phyloP scores from a whole-genome alignment of 2,888 invertebrate genomes.

The Drosophila maculinotata region DNA sequence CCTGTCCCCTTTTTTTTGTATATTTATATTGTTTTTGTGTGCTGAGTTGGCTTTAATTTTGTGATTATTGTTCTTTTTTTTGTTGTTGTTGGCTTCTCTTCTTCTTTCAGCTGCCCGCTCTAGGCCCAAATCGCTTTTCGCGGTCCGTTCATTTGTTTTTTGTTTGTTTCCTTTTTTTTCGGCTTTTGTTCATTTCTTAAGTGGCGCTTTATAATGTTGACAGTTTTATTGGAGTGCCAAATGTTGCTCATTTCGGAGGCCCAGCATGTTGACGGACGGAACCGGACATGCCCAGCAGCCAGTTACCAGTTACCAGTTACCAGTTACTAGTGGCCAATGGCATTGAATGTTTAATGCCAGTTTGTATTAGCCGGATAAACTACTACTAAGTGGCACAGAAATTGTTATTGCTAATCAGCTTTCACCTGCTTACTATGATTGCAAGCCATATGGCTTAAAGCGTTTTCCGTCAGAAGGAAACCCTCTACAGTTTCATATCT shows the following conservation, averaged over 20 bases:
- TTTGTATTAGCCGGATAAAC: conserved; percentile 7
- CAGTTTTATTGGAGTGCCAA: conserved; percentile 77
- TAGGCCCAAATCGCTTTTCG: conserved; percentile 21
- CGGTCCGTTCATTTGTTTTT: conserved; percentile 29
- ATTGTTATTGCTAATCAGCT: conserved; percentile 28
- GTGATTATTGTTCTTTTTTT: conserved; percentile 70
- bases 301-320: neutral
- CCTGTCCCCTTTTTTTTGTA: conserved; percentile 43
- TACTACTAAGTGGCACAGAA: neutral
- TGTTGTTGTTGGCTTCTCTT: conserved; percentile 7
- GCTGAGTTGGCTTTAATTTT: conserved; percentile 72
- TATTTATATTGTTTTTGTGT: conserved; percentile 39
- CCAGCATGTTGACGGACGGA: conserved; percentile 11
- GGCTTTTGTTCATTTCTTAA: conserved; percentile 76
- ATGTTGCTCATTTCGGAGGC: conserved; percentile 52
- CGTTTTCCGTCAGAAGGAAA: too few relatives aligned
- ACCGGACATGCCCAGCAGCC: conserved; percentile 28
- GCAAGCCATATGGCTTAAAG: too few relatives aligned
- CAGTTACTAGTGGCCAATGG: conserved; percentile 12
- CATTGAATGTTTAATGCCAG: conserved; percentile 16
- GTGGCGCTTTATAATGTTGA: conserved; percentile 79
- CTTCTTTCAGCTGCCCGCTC: neutral
- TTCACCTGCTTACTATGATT: neutral
- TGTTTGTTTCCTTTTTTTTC: conserved; percentile 9
- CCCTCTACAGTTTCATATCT: too few relatives aligned